Evolutionary conservation across 2,113 vertebrate genomes (phyloP).

Genomic region (Fregata magnificens): DNA sequence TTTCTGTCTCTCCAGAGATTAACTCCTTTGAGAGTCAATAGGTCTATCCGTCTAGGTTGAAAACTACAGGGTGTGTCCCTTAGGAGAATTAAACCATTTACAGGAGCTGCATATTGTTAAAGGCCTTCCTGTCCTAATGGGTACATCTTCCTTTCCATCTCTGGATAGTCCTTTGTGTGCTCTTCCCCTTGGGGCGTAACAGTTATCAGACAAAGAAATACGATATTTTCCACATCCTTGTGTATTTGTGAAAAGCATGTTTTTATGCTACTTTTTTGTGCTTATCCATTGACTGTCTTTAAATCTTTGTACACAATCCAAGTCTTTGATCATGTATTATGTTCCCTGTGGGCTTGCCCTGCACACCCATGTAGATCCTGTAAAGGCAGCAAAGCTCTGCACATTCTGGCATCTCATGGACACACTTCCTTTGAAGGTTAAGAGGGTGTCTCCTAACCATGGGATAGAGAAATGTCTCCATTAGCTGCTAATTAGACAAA

Average conservation of each 20-base stretch:
- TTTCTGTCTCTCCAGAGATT: neutral
- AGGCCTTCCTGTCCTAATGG: neutral
- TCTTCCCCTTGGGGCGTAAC: neutral
- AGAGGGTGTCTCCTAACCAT: neutral
- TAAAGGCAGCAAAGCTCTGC: neutral
- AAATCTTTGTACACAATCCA: conserved; percentile 35
- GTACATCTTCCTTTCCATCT: neutral
- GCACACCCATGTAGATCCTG: neutral
- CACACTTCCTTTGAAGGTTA: neutral
- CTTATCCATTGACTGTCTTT: neutral
- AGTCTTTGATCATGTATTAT: conserved; percentile 20
- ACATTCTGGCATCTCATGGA: neutral
- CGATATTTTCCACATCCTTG: neutral
- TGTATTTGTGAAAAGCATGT: conserved; percentile 7
- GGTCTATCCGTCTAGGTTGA: neutral
- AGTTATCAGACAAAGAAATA: neutral
- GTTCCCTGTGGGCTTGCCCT: conserved; percentile 5
- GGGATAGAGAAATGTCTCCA: neutral
- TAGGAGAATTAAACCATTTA: neutral
- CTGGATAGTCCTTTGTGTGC: neutral
- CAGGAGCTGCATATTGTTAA: neutral
- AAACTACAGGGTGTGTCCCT: neutral
- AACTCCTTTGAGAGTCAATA: neutral
- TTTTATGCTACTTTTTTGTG: neutral
- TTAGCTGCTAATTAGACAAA: neutral